Evolutionary conservation across 2,113 vertebrate genomes (phyloP).

Genomic region (Elachura formosa): DNA sequence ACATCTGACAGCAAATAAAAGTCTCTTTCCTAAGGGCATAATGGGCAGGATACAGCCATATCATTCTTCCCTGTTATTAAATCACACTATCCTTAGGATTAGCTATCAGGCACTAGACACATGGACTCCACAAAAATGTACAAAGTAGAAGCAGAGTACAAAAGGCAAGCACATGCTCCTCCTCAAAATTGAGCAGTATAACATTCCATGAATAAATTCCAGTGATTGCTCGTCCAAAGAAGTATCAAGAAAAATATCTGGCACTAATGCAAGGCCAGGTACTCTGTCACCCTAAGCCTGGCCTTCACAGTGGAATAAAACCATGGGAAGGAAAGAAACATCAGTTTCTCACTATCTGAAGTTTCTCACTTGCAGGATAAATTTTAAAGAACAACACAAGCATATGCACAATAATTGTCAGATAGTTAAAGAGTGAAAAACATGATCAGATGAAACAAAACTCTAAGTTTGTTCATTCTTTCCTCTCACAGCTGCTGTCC

Average conservation of each 20-base stretch:
- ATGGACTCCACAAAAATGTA: constrained; percentile 53
- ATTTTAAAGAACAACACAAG: not conserved
- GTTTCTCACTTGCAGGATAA: not conserved
- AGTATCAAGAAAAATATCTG: constrained; percentile 52
- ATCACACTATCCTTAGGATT: constrained; percentile 56
- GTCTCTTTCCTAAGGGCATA: constrained; percentile 65
- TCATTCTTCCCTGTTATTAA: constrained; percentile 61
- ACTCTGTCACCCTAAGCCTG: not conserved
- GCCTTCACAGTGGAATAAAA: not conserved
- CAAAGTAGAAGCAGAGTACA: constrained; percentile 47
- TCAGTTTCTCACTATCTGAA: not conserved
- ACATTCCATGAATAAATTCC: constrained; percentile 54
- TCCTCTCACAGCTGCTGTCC: not conserved
- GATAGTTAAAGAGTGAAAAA: not conserved
- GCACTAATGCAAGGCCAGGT: constrained; percentile 4
- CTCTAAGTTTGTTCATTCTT: not conserved
- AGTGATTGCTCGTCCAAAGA: constrained; percentile 19
- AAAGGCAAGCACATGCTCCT: constrained; percentile 25
- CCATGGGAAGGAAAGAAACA: not conserved
- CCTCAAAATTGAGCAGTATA: constrained; percentile 18
- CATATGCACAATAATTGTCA: not conserved
- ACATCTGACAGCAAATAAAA: constrained; percentile 68
- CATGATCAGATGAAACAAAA: not conserved
- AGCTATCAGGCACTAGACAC: constrained; percentile 57
- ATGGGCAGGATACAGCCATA: constrained; percentile 64